Evolutionary conservation across 2,888 invertebrate genomes (phyloP).

Genomic region (Mechanitis mazaeus): DNA sequence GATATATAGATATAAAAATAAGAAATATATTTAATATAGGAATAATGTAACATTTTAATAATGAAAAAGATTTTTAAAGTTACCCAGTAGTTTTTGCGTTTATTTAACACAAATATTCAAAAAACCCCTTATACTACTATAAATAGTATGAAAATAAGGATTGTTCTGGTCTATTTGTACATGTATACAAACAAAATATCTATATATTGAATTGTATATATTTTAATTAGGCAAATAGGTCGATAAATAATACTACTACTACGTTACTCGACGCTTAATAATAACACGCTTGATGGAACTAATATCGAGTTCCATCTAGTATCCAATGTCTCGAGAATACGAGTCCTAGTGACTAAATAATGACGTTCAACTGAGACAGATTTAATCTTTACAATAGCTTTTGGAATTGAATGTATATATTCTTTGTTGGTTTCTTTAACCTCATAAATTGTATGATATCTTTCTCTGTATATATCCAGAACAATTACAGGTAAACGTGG

Average conservation of each 20-base stretch:
- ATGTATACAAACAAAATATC: not conserved
- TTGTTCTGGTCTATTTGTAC: too few relatives aligned
- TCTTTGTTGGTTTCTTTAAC: not conserved
- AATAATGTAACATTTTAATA: too few relatives aligned
- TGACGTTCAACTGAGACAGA: constrained; percentile 5
- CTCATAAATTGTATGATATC: too few relatives aligned
- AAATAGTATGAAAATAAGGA: too few relatives aligned
- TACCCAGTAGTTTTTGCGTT: too few relatives aligned
- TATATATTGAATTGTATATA: not conserved
- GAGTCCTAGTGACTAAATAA: constrained; percentile 9
- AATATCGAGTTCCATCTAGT: constrained; percentile 4
- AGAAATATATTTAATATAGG: too few relatives aligned
- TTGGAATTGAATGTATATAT: not conserved
- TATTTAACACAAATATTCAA: too few relatives aligned
- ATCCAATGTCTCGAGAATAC: constrained; percentile 11
- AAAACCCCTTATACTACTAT: too few relatives aligned
- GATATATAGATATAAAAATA: too few relatives aligned
- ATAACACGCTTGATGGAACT: constrained; percentile 9
- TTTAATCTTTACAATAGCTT: constrained; percentile 10
- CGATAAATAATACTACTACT: constrained; percentile 8
- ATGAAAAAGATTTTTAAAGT: too few relatives aligned
- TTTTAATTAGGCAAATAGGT: constrained; percentile 1
- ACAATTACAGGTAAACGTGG: too few relatives aligned
- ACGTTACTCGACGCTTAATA: constrained; percentile 7
- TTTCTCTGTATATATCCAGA: too few relatives aligned